These are phyloP conservation scores for Polyommatus iphigenia DNA, from an alignment of 2,888 invertebrate species.

Conservation along the genomic window DNA sequence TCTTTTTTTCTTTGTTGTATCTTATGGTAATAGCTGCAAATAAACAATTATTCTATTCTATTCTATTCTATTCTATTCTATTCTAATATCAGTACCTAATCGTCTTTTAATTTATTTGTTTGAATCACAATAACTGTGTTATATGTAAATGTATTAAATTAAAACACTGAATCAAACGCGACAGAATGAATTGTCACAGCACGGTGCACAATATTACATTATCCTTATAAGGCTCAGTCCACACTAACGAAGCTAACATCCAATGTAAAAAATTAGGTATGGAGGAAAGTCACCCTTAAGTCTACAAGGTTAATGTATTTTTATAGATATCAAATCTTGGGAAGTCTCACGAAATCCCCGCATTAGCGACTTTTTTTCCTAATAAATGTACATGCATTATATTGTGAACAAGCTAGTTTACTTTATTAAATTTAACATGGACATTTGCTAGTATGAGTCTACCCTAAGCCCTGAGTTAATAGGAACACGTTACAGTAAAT, in stretches of 20 bases:
- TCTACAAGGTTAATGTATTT: neutral
- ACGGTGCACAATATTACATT: conserved; percentile 19
- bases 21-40: too few species aligned
- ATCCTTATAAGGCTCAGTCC: neutral
- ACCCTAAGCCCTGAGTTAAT: conserved; percentile 59
- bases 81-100: neutral
- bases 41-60: too few species aligned
- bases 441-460: conserved; percentile 6
- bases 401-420: too few species aligned
- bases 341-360: too few species aligned
- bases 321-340: too few species aligned
- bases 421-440: too few species aligned
- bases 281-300: neutral
- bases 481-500: conserved; percentile 71
- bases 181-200: conserved; percentile 29
- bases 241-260: neutral
- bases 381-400: too few species aligned
- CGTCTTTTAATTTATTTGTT: conserved; percentile 47
- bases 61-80: too few species aligned
- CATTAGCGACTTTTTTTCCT: too few species aligned
- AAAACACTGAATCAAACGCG: conserved; percentile 28
- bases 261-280: neutral
- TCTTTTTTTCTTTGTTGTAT: too few species aligned
- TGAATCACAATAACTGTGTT: conserved; percentile 10
- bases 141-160: conserved; percentile 20